A percentile compares a stretch with the other conserved stretches of the same genome.
Conservation (phyloP, 2,888 invertebrate species). For the Callimorpha dominula region DNA sequence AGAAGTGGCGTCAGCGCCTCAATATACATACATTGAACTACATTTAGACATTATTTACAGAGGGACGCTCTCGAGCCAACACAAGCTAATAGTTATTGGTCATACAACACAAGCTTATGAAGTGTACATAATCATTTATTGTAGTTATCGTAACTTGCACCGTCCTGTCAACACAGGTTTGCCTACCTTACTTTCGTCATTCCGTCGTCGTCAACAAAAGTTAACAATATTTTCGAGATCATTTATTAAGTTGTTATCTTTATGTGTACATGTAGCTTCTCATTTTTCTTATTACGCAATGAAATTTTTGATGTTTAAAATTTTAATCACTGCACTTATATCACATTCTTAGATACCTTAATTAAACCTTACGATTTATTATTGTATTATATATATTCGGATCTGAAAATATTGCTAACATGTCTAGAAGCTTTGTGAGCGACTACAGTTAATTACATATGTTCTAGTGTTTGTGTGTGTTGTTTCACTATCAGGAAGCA, state of each 20-base stretch:
- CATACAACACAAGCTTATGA: constrained; percentile 35
- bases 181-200: neutral
- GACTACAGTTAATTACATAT: neutral
- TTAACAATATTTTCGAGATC: constrained; percentile 2
- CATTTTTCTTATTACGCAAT: too few species aligned
- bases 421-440: neutral
- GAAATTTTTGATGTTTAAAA: too few species aligned
- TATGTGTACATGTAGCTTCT: too few species aligned
- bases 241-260: neutral
- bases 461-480: neutral
- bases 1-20: constrained; percentile 39
- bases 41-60: constrained; percentile 55
- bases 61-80: constrained; percentile 37
- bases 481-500: neutral
- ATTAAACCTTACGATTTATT: too few species aligned
- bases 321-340: too few species aligned
- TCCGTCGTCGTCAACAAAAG: neutral
- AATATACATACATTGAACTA: constrained; percentile 57
- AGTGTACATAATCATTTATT: constrained; percentile 8
- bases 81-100: constrained; percentile 39
- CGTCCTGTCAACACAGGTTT: neutral
- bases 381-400: too few species aligned
- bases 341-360: too few species aligned
- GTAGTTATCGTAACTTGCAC: constrained; percentile 3
- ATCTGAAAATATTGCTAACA: neutral